Evolutionary conservation across 2,888 invertebrate species (phyloP), one percentile per base, ranked within the genome.

Genomic region (Sarcophaga variegata): DNA sequence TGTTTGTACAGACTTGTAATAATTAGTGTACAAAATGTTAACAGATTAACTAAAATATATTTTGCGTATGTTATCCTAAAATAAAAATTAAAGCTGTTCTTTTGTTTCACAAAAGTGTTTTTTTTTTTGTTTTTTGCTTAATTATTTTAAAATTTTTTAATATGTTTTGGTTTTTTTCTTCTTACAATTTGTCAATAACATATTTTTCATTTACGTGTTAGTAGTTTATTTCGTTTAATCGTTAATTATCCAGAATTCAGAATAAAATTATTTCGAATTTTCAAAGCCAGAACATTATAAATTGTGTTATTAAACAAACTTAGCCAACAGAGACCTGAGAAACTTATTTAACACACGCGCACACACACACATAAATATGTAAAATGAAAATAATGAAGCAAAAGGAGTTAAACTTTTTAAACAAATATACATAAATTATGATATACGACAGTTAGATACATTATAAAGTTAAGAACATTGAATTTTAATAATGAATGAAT

Each of bases 291-390:
- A 17, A 37, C 25, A 76, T 62, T 63, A 59, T 11, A 77, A 69
- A 22, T 63, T 69, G 60, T 69, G 62, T 47, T 77, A 77, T 69
- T 80, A 78, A 77, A 74, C 74, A 80, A 75, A 83, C 78, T 79
- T 81, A 84, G 60, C 75, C 83, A 81, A 87, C 81, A 72, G 25
- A 82, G 64, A 87, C 84, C 81, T 87, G 84, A 84, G 87, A 76
- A 87, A 84, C 67, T 82, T 75, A 37, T 72, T 79, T 82, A 84
- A 76, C 79, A 72, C 54, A 83, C 67, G 62, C 27, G 60, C 27
- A 71, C 45, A 60, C 22, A 60, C 72, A 83, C 45, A 71, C 8
- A 71, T 4, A 74, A 74, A 84, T 76, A 25, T 27, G 11, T 54
- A 37, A 54, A 71, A 64, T 20, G 69, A 60, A 37, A 37, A 17